Conservation (phyloP, 2,888 invertebrate species). For the Acrobasis consociella region DNA sequence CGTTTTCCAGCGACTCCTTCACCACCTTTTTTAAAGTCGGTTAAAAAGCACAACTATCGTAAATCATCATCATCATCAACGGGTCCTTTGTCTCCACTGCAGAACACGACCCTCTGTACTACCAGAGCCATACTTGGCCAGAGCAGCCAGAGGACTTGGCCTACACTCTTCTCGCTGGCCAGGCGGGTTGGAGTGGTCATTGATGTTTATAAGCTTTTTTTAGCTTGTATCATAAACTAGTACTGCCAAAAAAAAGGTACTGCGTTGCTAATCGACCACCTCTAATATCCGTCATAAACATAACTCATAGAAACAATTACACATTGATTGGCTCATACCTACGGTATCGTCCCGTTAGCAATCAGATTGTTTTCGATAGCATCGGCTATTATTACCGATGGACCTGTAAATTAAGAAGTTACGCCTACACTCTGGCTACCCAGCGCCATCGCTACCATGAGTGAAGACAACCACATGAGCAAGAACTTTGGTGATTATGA, state of each 20-base stretch:
- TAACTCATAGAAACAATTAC: conserved; percentile 13
- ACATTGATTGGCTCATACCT: conserved; percentile 1
- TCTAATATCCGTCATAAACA: background rate
- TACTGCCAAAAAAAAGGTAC: background rate
- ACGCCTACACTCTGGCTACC: conserved; percentile 12
- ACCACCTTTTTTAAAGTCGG: too few species aligned
- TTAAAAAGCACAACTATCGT: too few species aligned
- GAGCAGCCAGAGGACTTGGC: too few species aligned
- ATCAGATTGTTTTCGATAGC: conserved; percentile 7
- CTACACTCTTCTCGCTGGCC: too few species aligned
- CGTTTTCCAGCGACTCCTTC: too few species aligned
- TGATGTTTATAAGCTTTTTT: too few species aligned
- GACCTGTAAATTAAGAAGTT: conserved; percentile 17
- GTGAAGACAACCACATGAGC: background rate
- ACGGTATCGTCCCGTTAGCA: conserved; percentile 12
- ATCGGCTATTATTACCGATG: conserved; percentile 11
- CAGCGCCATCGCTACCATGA: background rate
- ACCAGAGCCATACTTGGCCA: too few species aligned
- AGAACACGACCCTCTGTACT: too few species aligned
- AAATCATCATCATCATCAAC: too few species aligned
- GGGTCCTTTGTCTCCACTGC: too few species aligned
- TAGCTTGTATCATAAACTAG: background rate
- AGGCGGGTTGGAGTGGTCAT: too few species aligned
- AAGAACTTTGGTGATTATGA: too few species aligned
- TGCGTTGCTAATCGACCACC: background rate